Conservation (phyloP, 2,888 invertebrate genomes). For the Mythimna ferrago region DNA sequence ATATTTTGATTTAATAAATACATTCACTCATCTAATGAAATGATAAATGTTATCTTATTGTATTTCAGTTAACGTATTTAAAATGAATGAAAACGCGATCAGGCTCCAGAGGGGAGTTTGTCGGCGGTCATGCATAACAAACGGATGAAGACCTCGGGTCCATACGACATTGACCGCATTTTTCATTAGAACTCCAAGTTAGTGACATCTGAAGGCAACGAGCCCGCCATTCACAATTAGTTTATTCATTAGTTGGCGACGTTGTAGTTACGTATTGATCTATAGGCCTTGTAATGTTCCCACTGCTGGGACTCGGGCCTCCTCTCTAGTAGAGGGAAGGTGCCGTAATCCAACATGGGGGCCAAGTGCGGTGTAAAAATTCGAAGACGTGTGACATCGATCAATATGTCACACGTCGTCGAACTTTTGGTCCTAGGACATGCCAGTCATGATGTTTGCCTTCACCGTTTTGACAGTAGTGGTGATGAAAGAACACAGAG, state of each 20-base stretch:
- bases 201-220: slow-evolving; percentile 38
- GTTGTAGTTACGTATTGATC: slow-evolving; percentile 12
- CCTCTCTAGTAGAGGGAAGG: too few relatives aligned
- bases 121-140: slow-evolving; percentile 21
- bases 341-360: too few relatives aligned
- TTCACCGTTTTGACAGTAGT: too few relatives aligned
- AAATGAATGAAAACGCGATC: slow-evolving; percentile 22
- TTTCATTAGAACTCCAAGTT: slow-evolving; percentile 43
- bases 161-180: slow-evolving; percentile 17
- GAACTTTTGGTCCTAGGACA: too few relatives aligned
- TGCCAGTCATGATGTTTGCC: too few relatives aligned
- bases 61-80: slow-evolving; percentile 6
- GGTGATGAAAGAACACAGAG: too few relatives aligned
- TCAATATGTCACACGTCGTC: too few relatives aligned
- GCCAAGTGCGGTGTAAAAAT: too few relatives aligned
- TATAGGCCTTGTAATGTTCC: too few relatives aligned
- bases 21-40: too few relatives aligned
- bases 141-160: background rate
- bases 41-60: slow-evolving; percentile 2
- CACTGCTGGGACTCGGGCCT: too few relatives aligned
- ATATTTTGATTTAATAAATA: background rate
- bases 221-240: slow-evolving; percentile 32
- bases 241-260: slow-evolving; percentile 36
- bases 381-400: too few relatives aligned
- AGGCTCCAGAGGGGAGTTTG: background rate